phyloP scores from a whole-genome alignment of 1,140 invertebrate genomes.

The Drosophila sp. region DNA sequence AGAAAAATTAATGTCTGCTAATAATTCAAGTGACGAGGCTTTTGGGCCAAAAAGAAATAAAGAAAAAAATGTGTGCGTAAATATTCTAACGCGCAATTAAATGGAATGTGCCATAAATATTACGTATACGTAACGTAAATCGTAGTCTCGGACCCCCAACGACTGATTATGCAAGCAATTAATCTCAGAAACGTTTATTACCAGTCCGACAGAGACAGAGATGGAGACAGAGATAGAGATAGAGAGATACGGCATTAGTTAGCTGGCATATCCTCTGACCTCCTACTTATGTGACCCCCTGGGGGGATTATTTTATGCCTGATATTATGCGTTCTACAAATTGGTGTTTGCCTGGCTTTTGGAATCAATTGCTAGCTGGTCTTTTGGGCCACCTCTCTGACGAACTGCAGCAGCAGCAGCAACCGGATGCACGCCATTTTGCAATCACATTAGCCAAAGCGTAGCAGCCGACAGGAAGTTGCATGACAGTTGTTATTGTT shows the following conservation, averaged over 20 bases:
- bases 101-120: constrained; percentile 82
- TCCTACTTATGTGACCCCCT: background rate
- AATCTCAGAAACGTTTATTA: constrained; percentile 73
- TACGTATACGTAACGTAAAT: constrained; percentile 77
- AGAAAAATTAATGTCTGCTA: constrained; percentile 76
- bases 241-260: constrained; percentile 23
- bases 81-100: constrained; percentile 80
- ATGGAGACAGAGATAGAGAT: background rate
- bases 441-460: constrained; percentile 73
- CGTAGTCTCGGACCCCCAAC: constrained; percentile 18
- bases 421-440: constrained; percentile 67
- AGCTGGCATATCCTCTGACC: constrained; percentile 31
- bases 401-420: constrained; percentile 23
- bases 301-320: constrained; percentile 8
- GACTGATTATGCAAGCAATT: constrained; percentile 77
- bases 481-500: constrained; percentile 46
- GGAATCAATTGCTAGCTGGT: constrained; percentile 64
- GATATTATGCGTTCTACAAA: constrained; percentile 48
- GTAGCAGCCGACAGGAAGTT: constrained; percentile 47
- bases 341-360: constrained; percentile 52
- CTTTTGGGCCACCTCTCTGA: no score
- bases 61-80: constrained; percentile 68
- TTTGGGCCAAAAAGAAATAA: constrained; percentile 14
- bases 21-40: constrained; percentile 65
- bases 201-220: constrained; percentile 6